Evolutionary conservation across 1,140 invertebrate genomes (phyloP).

Genomic region (Drosophila funebris): DNA sequence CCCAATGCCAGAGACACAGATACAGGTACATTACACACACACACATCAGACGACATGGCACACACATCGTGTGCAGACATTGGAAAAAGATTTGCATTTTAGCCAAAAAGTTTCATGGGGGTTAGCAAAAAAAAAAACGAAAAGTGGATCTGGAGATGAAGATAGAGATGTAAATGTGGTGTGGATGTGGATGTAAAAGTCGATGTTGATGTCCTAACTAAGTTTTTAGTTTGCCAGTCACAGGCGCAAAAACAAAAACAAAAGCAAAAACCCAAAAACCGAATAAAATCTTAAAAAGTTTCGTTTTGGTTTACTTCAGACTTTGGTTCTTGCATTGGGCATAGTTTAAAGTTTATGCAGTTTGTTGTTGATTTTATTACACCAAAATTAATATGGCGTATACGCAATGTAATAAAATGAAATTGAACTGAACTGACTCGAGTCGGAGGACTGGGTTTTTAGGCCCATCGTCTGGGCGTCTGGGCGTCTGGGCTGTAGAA

Average conservation of each 20-base stretch:
- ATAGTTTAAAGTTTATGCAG: conserved; percentile 35
- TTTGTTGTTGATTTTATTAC: conserved; percentile 44
- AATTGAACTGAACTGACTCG: conserved; percentile 48
- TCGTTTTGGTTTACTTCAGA: conserved; percentile 39
- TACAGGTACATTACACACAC: conserved; percentile 5
- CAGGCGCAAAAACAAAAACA: conserved; percentile 10
- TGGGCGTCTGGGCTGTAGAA: too few relatives aligned
- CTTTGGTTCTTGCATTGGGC: neutral
- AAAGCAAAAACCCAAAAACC: conserved; percentile 22
- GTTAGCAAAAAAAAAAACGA: neutral
- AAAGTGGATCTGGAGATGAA: neutral
- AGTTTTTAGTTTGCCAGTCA: conserved; percentile 21
- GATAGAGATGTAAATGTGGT: neutral
- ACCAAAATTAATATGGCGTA: conserved; percentile 36
- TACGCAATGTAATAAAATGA: conserved; percentile 63
- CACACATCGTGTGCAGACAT: conserved; percentile 23
- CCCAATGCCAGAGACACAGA: neutral
- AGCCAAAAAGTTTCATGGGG: conserved; percentile 14
- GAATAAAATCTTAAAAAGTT: conserved; percentile 36
- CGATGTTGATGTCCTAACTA: conserved; percentile 26
- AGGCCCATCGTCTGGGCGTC: too few relatives aligned
- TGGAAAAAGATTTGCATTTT: conserved; percentile 50
- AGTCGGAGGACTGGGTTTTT: neutral
- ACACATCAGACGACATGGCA: neutral
- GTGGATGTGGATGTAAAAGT: neutral